Evolutionary conservation across 2,113 vertebrate species (phyloP).

Genomic region (Vicugna pacos): DNA sequence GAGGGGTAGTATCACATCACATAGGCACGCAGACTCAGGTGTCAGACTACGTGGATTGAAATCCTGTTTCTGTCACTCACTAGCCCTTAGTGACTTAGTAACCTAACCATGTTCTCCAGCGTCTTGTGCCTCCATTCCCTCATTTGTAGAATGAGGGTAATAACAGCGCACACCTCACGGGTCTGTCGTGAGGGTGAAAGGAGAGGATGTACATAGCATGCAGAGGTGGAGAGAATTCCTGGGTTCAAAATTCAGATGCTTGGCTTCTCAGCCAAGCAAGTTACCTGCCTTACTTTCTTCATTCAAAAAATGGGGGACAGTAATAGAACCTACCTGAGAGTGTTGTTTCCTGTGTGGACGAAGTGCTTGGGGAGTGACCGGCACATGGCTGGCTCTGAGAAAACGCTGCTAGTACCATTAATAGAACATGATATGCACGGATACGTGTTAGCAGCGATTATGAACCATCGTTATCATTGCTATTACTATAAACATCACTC

Average conservation of each 20-base stretch:
- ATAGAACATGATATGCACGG: background rate
- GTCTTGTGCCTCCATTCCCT: background rate
- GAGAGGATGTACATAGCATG: background rate
- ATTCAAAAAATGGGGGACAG: background rate
- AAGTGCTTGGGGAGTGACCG: background rate
- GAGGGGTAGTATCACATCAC: too few species aligned
- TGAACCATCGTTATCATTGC: background rate
- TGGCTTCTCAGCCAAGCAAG: background rate
- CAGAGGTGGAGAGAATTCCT: background rate
- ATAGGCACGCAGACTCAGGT: background rate
- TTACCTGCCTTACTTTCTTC: background rate
- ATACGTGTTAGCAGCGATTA: background rate
- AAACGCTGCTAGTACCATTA: background rate
- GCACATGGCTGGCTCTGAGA: background rate
- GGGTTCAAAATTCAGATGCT: background rate
- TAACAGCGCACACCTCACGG: background rate
- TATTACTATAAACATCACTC: background rate
- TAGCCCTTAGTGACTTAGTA: background rate
- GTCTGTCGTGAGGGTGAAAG: background rate
- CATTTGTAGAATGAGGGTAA: background rate
- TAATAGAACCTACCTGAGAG: background rate
- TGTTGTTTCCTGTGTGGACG: background rate
- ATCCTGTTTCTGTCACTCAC: background rate
- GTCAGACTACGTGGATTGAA: background rate
- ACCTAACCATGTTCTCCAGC: background rate